phyloP scores from a whole-genome alignment of 53 echinoderm and acorn worm genomes.

The Astropecten irregularis region DNA sequence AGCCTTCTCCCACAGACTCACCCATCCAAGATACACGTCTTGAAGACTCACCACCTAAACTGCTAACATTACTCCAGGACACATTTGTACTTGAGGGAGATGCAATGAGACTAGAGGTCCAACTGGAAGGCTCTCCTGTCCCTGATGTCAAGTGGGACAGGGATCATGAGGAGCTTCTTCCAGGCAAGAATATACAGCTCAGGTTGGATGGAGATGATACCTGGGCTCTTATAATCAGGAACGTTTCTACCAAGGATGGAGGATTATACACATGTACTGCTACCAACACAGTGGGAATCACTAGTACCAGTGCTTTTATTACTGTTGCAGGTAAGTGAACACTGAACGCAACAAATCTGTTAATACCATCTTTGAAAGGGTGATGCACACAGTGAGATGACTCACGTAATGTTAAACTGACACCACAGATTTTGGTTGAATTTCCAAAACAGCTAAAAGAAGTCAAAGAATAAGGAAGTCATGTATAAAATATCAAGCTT shows the following conservation, averaged over 20 bases:
- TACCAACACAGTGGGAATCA: slow-evolving; percentile 26
- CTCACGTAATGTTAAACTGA: too few species aligned
- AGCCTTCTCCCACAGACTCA: neutral
- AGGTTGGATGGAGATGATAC: slow-evolving; percentile 51
- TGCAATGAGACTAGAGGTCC: slow-evolving; percentile 53
- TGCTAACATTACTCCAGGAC: slow-evolving; percentile 38
- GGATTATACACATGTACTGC: slow-evolving; percentile 65
- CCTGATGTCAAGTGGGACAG: slow-evolving; percentile 59
- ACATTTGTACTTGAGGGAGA: slow-evolving; percentile 54
- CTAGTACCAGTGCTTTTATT: slow-evolving; percentile 41
- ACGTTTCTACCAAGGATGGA: slow-evolving; percentile 31
- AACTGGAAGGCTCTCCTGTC: slow-evolving; percentile 39
- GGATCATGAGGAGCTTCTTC: slow-evolving; percentile 28
- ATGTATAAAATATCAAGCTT: too few species aligned
- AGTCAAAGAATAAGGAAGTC: neutral
- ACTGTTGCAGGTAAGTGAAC: slow-evolving; percentile 54
- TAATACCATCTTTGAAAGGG: too few species aligned
- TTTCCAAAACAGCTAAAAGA: neutral
- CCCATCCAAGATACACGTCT: neutral
- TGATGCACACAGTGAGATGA: too few species aligned
- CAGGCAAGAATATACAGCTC: slow-evolving; percentile 45
- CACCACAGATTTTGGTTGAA: neutral
- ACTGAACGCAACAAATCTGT: too few species aligned
- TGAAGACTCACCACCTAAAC: slow-evolving; percentile 18
- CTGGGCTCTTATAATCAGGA: slow-evolving; percentile 58